Percentiles rank a stretch among this genome's conserved stretches.
Evolutionary conservation across 1,140 invertebrate genomes (phyloP).

Genomic region (Drosophila serrata): DNA sequence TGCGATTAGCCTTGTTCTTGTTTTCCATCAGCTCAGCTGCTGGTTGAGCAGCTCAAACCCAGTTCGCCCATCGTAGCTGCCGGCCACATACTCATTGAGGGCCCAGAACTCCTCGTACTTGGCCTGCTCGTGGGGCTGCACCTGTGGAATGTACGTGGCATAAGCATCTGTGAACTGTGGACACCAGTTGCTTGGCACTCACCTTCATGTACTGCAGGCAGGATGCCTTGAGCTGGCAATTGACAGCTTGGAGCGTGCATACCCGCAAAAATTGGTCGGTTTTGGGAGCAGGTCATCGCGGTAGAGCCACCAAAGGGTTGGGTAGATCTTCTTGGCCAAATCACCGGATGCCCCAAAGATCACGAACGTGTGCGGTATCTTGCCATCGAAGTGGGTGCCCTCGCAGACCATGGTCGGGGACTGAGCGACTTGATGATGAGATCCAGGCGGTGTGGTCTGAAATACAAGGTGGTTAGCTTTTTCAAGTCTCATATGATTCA

Average conservation of each 20-base stretch:
- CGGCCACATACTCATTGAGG: conserved; percentile 94
- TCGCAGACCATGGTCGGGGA: conserved; percentile 88
- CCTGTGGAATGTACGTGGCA: conserved; percentile 21
- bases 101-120: conserved; percentile 95
- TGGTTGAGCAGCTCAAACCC: conserved; percentile 94
- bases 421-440: conserved; percentile 89
- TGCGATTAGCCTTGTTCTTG: conserved; percentile 90
- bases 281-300: conserved; percentile 95
- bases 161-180: neutral
- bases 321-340: conserved; percentile 99
- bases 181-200: neutral
- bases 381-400: conserved; percentile 88
- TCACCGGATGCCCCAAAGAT: conserved; percentile 96
- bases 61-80: conserved; percentile 92
- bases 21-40: conserved; percentile 89
- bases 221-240: conserved; percentile 90
- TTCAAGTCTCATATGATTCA: too few relatives aligned
- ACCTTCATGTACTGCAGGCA: conserved; percentile 95
- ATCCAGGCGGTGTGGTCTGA: conserved; percentile 84
- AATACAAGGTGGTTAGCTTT: neutral
- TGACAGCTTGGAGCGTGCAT: conserved; percentile 94
- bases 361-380: conserved; percentile 92
- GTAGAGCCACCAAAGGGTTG: conserved; percentile 98
- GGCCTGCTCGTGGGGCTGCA: conserved; percentile 89
- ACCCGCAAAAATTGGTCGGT: conserved; percentile 96